Conservation (phyloP, 2,888 invertebrate genomes). For the Leptura quadrifasciata region DNA sequence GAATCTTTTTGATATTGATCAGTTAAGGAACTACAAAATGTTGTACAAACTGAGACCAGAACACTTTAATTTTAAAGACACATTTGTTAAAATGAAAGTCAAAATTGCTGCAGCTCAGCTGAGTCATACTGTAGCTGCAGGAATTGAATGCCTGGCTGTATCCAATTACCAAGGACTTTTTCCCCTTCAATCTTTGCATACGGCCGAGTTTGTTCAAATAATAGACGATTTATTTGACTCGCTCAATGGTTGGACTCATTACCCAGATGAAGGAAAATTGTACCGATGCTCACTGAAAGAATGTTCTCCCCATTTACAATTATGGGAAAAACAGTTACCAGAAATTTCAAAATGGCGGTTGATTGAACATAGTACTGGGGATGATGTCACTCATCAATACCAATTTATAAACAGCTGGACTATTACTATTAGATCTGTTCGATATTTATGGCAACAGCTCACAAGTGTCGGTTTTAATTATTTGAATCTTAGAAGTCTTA, state of each 20-base stretch:
- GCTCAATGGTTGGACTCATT: not conserved
- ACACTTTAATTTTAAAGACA: not conserved
- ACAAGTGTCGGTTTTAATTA: not conserved
- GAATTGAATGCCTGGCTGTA: not conserved
- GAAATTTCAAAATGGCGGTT: not conserved
- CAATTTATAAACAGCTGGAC: not conserved
- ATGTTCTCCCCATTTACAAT: not conserved
- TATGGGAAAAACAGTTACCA: not conserved
- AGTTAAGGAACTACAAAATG: not conserved
- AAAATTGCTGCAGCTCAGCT: not conserved
- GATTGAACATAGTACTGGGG: not conserved
- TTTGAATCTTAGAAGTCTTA: not conserved
- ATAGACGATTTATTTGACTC: not conserved
- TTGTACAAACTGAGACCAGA: not conserved
- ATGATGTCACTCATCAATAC: not conserved
- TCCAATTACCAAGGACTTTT: not conserved
- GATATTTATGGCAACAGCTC: not conserved
- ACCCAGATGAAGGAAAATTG: not conserved
- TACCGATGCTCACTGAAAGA: not conserved
- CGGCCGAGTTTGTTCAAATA: slow-evolving; percentile 1
- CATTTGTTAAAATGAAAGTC: not conserved
- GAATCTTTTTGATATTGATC: not conserved
- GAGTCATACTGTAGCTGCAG: not conserved
- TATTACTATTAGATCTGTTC: not conserved
- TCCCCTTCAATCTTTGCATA: not conserved